Base-by-base conservation (phyloP, 2,797 vertebrate species). In the Tenualosa thibaudeaui region DNA sequence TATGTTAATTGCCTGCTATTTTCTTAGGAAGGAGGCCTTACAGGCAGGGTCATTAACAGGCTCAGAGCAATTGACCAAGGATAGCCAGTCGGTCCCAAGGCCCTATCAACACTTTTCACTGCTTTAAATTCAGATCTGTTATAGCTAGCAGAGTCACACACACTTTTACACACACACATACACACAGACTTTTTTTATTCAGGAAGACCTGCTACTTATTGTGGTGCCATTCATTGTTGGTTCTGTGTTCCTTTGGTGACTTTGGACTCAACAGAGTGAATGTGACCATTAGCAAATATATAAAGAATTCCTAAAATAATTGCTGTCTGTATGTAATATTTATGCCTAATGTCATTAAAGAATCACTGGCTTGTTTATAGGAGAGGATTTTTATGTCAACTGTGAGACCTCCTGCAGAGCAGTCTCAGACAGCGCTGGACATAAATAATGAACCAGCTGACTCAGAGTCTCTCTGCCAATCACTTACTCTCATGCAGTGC, bases 1-100 rank as follows among this genome's bases (percentile, higher is more conserved):
- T 93, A 93, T 95, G 94, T 93, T 94, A 95, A 95, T 94, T 93
- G 92, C 93, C 93, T 93, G 91, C 93, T 94, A 91, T 95, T 93
- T 94, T 92, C 91, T 90, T 88, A 89, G 93, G 93, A 93, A 92
- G 91, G 89, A 24, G 90, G 91, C 90, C 94, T 95, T 94, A 94
- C 93, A 93, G 93, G 91, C 93, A 86, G 85, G 83, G 84, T 89
- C 93, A 93, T 95, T 95, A 93, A 94, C 94, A 93, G 93, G 92
- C 91, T 93, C 92, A 91, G 91, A 93, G 92, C 89, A 91, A 92
- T 93, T 93, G 93, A 94, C 91, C 93, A 93, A 93, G 91, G 90
- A 92, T 90, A 90, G 92, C 92, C 91, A 90, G 86, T 88, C 81
- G 81, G 89, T 90, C 86, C 89, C 87, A 84, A 71, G 65, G 65